Evolutionary conservation across 1,140 invertebrate species (phyloP).

Genomic region (Capitella teleta): DNA sequence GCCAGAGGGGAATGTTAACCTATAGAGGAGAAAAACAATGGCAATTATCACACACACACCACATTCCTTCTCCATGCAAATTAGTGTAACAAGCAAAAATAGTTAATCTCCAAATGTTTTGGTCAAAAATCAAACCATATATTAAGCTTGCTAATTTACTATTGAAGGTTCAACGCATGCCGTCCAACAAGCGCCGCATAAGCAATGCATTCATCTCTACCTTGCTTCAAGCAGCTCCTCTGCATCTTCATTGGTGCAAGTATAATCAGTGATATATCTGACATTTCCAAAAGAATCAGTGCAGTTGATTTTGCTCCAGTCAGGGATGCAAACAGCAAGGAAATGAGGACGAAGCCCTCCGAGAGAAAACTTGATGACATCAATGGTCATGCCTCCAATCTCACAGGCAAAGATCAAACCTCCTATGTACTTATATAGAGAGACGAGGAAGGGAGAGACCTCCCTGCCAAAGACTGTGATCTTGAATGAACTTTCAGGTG

Average conservation of each 20-base stretch:
- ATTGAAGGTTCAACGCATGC: no score
- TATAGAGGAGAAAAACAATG: no score
- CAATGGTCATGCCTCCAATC: slow-evolving; percentile 63
- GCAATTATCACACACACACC: no score
- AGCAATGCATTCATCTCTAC: no score
- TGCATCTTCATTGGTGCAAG: slow-evolving; percentile 6
- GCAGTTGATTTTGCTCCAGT: slow-evolving; percentile 11
- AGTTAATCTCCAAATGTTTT: not conserved
- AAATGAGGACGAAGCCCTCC: slow-evolving; percentile 85
- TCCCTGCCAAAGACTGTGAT: not conserved
- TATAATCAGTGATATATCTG: slow-evolving; percentile 4
- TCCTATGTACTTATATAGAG: slow-evolving; percentile 33
- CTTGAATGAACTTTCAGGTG: no score
- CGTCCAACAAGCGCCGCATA: no score
- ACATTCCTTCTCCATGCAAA: no score
- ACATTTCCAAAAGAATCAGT: slow-evolving; percentile 2
- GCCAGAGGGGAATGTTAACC: no score
- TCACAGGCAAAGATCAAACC: slow-evolving; percentile 74
- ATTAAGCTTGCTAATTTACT: no score
- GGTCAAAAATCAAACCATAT: not conserved
- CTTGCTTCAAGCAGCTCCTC: not conserved
- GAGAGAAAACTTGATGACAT: slow-evolving; percentile 81
- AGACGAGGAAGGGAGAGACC: not conserved
- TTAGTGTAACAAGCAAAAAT: no score
- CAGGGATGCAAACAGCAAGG: slow-evolving; percentile 47